Evolutionary conservation across 2,888 invertebrate species (phyloP), one percentile per base, ranked within the genome.

Genomic region (Apamea monoglypha): DNA sequence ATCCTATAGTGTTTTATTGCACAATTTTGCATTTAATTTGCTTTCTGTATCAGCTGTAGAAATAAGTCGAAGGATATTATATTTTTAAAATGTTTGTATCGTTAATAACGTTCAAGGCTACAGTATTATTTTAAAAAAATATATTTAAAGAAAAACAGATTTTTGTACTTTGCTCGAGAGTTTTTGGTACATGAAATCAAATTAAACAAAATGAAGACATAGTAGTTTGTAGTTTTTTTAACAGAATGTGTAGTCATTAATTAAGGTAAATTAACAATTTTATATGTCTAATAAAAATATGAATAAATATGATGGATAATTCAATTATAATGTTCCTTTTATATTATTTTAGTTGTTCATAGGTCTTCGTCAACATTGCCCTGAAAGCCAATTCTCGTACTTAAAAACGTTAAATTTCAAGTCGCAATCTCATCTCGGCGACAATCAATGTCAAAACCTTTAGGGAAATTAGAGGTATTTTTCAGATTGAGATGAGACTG

Each of bases 21-120:
- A 88, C 83, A 84, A 80, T 78, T 53, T 81, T 78, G 90, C 88
- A 90, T 91, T 88, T 86, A 86, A 70, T 84, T 80, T 78, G 78
- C 77, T 84, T 87, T 76, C 66, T 70, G 12, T 71, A 80, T 78
- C 66, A 78, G 44, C 18, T 72, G 18, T 78, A 84, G 59, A 53
- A 71, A 40, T 84, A 80, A 88, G 77, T 64, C 40, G 5, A 74
- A 80, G 74, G 16, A 59, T 70, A 79, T 76, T 71, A 59, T 76
- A 72, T 76, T 73, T 76, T 71, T 50, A 21, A 6, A 68, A 16
- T 47, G 40, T 81, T 83, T 70, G 50, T 86, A 74, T 80, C 71
- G 32, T 71, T 59, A 63, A 64, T 70, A 74, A 59, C 29, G 53
- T 59, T 71, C 18, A 64, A 67, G 66, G 64, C 76, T 85, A 82